These are phyloP conservation scores for Drosophila diplacantha DNA, from an alignment of 2,888 invertebrate species.

Conservation along the genomic window DNA sequence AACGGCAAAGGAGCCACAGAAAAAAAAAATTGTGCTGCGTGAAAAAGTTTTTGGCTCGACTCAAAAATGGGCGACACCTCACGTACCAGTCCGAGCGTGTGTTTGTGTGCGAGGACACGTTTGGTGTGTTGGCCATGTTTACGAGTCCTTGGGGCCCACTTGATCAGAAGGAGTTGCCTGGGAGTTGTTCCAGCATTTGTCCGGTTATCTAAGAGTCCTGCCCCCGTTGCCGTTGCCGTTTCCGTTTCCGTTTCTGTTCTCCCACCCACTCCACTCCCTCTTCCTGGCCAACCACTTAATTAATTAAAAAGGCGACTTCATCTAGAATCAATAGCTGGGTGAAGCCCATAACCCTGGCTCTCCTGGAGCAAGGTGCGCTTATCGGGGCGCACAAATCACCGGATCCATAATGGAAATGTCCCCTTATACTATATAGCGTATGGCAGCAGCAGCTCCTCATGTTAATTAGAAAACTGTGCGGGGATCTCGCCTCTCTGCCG, in stretches of 20 bases:
- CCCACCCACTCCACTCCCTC: not conserved
- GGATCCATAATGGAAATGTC: slow-evolving; percentile 62
- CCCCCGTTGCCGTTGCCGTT: slow-evolving; percentile 1
- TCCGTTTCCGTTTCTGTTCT: slow-evolving; percentile 9
- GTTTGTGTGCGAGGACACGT: slow-evolving; percentile 47
- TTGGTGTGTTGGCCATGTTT: slow-evolving; percentile 62
- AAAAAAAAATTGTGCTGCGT: slow-evolving; percentile 43
- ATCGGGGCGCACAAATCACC: slow-evolving; percentile 62
- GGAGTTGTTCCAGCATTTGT: slow-evolving; percentile 53
- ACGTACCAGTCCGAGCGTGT: slow-evolving; percentile 27
- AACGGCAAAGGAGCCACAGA: not conserved
- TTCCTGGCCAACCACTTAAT: slow-evolving; percentile 41
- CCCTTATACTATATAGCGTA: slow-evolving; percentile 1
- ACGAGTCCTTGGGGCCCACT: slow-evolving; percentile 69
- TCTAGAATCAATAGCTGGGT: slow-evolving; percentile 50
- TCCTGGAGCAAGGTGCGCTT: slow-evolving; percentile 43
- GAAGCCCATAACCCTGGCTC: slow-evolving; percentile 24
- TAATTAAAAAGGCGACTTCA: slow-evolving; percentile 59
- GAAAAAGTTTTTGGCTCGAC: slow-evolving; percentile 45
- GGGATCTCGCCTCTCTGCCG: slow-evolving; percentile 7
- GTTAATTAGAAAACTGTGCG: slow-evolving; percentile 63
- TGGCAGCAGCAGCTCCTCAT: slow-evolving; percentile 40
- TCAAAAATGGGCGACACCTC: slow-evolving; percentile 61
- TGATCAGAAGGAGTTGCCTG: slow-evolving; percentile 67
- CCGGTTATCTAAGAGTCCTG: slow-evolving; percentile 16